Evolutionary conservation across 1,140 invertebrate species (phyloP).

Genomic region (Bombus consobrinus): DNA sequence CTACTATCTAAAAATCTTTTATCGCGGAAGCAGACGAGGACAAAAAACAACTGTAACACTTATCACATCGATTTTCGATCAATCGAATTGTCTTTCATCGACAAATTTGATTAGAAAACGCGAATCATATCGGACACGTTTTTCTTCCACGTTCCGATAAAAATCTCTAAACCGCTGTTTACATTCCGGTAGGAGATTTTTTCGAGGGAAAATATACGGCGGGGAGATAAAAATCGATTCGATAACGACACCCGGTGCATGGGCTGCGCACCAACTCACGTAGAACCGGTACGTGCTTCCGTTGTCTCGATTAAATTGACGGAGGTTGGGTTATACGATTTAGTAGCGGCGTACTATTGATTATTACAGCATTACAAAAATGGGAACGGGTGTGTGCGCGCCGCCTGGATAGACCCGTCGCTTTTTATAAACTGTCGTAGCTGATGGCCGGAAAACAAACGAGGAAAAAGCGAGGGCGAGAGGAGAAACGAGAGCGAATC

Average conservation of each 20-base stretch:
- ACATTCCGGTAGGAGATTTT: neutral
- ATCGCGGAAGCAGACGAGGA: too few relatives aligned
- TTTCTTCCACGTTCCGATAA: neutral
- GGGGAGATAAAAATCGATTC: neutral
- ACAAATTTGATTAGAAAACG: neutral
- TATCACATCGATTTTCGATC: too few relatives aligned
- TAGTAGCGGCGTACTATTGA: constrained; percentile 36
- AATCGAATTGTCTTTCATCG: too few relatives aligned
- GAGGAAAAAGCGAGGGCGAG: neutral
- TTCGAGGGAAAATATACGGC: neutral
- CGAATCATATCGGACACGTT: neutral
- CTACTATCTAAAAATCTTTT: too few relatives aligned
- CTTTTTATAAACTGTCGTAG: constrained; percentile 50
- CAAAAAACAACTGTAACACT: too few relatives aligned
- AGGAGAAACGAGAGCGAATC: constrained; percentile 13
- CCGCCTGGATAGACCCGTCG: constrained; percentile 39
- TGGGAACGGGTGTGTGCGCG: neutral
- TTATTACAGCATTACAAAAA: constrained; percentile 55
- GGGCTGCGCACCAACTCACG: constrained; percentile 17
- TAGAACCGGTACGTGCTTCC: constrained; percentile 39
- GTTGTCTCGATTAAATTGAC: constrained; percentile 50
- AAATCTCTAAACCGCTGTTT: neutral
- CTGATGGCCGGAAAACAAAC: constrained; percentile 50
- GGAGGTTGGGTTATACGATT: constrained; percentile 29
- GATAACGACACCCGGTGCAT: constrained; percentile 6